Conservation (phyloP, 2,888 invertebrate genomes). For the Notocelia uddmanniana region DNA sequence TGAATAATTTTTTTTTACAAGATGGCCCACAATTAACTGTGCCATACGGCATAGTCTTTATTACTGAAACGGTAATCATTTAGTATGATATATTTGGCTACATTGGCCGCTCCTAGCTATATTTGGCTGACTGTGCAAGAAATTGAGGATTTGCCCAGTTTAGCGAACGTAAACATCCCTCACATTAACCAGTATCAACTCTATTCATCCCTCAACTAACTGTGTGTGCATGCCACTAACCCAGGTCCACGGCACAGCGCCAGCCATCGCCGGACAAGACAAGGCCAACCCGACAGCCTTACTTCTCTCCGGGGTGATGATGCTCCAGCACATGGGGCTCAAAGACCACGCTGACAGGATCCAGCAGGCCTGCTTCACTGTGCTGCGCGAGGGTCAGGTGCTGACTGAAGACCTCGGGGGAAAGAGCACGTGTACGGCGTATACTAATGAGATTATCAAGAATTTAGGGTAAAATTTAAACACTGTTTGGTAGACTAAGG, state of each 20-base stretch:
- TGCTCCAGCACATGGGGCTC: constrained; percentile 96
- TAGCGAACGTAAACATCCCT: too few species aligned
- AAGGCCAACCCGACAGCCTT: constrained; percentile 99
- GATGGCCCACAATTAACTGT: too few species aligned
- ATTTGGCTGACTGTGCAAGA: too few species aligned
- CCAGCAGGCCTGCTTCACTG: constrained; percentile 93
- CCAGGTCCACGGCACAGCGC: constrained; percentile 98
- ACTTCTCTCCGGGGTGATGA: constrained; percentile 98
- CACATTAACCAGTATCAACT: too few species aligned
- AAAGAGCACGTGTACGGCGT: constrained; percentile 95
- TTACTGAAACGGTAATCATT: too few species aligned
- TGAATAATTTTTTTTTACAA: too few species aligned
- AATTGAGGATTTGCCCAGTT: too few species aligned
- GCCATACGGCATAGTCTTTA: too few species aligned
- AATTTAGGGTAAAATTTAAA: constrained; percentile 59
- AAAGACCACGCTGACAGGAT: constrained; percentile 90
- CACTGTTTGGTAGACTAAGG: not conserved
- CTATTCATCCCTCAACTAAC: too few species aligned
- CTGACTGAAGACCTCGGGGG: constrained; percentile 98
- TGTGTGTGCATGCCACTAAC: constrained; percentile 35
- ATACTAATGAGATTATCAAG: constrained; percentile 93
- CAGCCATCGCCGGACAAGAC: constrained; percentile 98
- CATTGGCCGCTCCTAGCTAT: too few species aligned
- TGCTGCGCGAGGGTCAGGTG: constrained; percentile 92
- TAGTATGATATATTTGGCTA: too few species aligned